Base-by-base conservation (phyloP, 23 tunicate genomes). In the Halocynthia aurantium region DNA sequence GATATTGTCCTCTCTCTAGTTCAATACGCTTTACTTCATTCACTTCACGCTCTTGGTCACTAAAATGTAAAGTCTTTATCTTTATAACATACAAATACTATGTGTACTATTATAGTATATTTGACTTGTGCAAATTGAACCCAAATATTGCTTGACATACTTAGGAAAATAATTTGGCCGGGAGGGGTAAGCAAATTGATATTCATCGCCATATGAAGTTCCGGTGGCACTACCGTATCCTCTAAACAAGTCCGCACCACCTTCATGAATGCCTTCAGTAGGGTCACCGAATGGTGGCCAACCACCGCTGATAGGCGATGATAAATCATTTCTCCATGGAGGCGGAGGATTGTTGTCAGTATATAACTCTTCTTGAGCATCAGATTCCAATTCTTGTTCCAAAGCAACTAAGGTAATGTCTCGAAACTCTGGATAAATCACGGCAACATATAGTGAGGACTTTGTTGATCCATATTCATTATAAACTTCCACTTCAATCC, bases 341-440 rank as follows among this genome's bases (percentile, higher is more conserved):
- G 22, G 50, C 18, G 31, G 17, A 10, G 13, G 70, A 65, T 40
- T 65, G 31, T 58, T 58, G 15, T 58, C 63, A n/a, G n/a, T 0
- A 13, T 40, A 65, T 20, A 49, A 9, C 13, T 49, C 70, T 11
- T 65, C 70, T 49, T 40, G 31, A 65, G 20, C 13, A 13, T 74
- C 78, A 22, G 64, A 52, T 52, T 53, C 78, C 78, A 62, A 74
- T n/a, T 52, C 56, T 22, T 51, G 56, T 13, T 62, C 64, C 19
- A 53, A 44, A 15, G 64, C 64, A 8, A 11, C 57, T 10, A 74
- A 20, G 55, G 55, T 12, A 55, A 74, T 44, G 62, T 54, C 66
- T 53, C 56, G 55, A 8, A 74, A 54, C 22, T 52, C 78, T 8
- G 78, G 78, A 12, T 62, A 50, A 8, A 74, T 54, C 19, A 54